Percentiles rank a stretch among this genome's conserved stretches.
Conservation (phyloP, 1,140 invertebrate species). For the Papilio machaon region DNA sequence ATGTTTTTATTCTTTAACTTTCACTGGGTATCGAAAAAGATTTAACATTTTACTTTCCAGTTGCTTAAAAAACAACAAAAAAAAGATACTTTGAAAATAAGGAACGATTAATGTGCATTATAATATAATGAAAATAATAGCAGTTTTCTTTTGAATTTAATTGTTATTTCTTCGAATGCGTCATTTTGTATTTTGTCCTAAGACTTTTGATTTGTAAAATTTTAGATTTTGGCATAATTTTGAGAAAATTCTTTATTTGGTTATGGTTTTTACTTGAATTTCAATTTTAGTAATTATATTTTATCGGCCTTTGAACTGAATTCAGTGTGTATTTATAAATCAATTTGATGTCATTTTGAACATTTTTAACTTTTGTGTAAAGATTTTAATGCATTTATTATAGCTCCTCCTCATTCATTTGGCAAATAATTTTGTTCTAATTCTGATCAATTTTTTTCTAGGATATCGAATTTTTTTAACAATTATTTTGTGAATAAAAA, state of each 20-base stretch:
- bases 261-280: constrained; percentile 28
- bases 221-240: not conserved
- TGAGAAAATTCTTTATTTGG: not conserved
- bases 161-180: not conserved
- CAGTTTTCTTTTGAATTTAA: not conserved
- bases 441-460: not conserved
- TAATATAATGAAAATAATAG: not conserved
- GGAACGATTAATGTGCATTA: too few species aligned
- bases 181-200: not conserved
- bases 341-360: constrained; percentile 2
- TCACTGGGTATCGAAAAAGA: not conserved
- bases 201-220: not conserved
- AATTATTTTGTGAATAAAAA: constrained; percentile 1
- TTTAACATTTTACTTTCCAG: too few species aligned
- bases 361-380: not conserved
- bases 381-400: not conserved
- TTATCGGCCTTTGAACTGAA: constrained; percentile 65
- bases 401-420: not conserved
- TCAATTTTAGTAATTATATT: constrained; percentile 38
- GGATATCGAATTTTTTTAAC: not conserved
- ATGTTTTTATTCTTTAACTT: not conserved
- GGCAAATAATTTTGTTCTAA: not conserved
- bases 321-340: constrained; percentile 40
- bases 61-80: too few species aligned
- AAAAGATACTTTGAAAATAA: too few species aligned